Evolutionary conservation across 2,888 invertebrate species (phyloP), one percentile per base, ranked within the genome.

Genomic region (Lasioglossum morio): DNA sequence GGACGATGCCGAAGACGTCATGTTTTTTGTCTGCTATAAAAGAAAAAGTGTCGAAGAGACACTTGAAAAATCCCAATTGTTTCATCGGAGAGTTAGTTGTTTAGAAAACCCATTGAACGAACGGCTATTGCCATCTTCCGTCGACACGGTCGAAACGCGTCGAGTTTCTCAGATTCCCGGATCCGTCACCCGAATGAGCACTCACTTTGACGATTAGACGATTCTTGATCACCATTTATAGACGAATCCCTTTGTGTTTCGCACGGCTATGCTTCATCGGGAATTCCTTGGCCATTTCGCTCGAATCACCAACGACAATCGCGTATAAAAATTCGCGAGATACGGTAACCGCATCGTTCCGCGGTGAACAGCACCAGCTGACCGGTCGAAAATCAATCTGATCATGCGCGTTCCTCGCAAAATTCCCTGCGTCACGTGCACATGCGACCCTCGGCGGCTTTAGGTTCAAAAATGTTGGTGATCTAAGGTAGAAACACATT

Each of bases 381-480:
- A 87, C 84, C 79, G 72, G 43, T 53, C 23, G 48, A 77, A 86
- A 89, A 93, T 93, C 91, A 91, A 93, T 92, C 73, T 73, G 90
- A 75, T 89, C 88, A 82, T 89, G 93, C 93, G 93, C 84, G 34
- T 53, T 46, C 40, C 27, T 4, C 16, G 23, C 74, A 7, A 40
- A 40, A 37, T 74, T 53, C 4, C 16, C 57, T 43, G 19, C 23
- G 43, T 70, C 74, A 77, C 72, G 57, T 74, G 86, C 30, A 57
- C 73, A 34, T 34, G 66, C 43, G 23, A 14, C 16, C 19, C 30
- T 63, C 0, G 30, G 30, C 30, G 14, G n/a, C 12, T 30, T 23
- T 10, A 66, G n/a, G 74, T 75, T 79, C 27, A 14, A 72, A 19
- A 43, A 40, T 16, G 48, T 53, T 19, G 0, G 2, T 0, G 10